phyloP scores from a whole-genome alignment of 2,888 invertebrate genomes.

The Dryobota labecula region DNA sequence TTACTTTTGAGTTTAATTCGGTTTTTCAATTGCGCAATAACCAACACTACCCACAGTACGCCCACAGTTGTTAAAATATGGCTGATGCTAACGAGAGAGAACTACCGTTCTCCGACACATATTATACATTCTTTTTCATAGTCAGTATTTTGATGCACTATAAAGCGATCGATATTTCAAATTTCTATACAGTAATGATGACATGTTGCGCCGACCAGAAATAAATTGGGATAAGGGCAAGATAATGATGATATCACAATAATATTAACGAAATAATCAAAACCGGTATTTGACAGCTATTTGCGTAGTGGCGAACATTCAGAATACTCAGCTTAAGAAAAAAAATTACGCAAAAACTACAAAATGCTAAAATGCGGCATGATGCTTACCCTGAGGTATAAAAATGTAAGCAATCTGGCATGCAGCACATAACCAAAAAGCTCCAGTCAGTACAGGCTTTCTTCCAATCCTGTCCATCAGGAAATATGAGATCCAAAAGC shows the following conservation, averaged over 20 bases:
- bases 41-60: too few relatives aligned
- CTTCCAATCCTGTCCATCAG: conserved; percentile 91
- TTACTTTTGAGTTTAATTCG: too few relatives aligned
- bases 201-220: too few relatives aligned
- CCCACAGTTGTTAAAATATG: too few relatives aligned
- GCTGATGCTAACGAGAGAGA: too few relatives aligned
- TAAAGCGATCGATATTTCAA: background rate
- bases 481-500: conserved; percentile 90
- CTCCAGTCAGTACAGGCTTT: conserved; percentile 89
- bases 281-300: background rate
- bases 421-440: conserved; percentile 90
- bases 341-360: background rate
- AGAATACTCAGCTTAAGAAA: background rate
- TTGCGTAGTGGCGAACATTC: background rate
- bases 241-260: too few relatives aligned
- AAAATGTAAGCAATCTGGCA: conserved; percentile 90
- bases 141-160: background rate
- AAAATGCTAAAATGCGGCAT: background rate
- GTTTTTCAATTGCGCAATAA: too few relatives aligned
- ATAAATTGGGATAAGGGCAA: background rate
- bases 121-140: too few relatives aligned
- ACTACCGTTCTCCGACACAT: too few relatives aligned
- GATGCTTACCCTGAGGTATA: conserved; percentile 83
- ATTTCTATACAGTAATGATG: background rate
- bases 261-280: background rate